Conservation (phyloP, 2,797 vertebrate genomes). For the Coregonus ussuriensis region DNA sequence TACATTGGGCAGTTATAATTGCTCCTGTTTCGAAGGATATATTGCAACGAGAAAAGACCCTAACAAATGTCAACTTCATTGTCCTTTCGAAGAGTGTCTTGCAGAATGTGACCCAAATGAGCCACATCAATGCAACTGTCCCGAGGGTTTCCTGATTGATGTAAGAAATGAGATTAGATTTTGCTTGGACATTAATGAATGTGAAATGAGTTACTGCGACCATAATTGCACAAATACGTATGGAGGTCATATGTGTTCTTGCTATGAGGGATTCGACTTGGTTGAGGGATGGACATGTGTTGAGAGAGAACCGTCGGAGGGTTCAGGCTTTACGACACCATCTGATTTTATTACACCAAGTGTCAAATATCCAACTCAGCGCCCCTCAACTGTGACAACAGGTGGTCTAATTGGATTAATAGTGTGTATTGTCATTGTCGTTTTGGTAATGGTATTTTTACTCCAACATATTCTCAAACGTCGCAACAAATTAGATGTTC, state of each 20-base stretch:
- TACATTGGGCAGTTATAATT: conserved; percentile 45
- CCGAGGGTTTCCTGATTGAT: conserved; percentile 71
- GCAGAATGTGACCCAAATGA: conserved; percentile 67
- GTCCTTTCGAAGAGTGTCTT: conserved; percentile 61
- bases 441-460: conserved; percentile 73
- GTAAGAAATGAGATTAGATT: accelerated
- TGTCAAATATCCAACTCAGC: neutral
- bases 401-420: conserved; percentile 77
- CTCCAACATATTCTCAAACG: conserved; percentile 66
- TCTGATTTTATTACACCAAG: neutral
- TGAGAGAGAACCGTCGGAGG: neutral
- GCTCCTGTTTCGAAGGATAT: conserved; percentile 71
- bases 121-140: conserved; percentile 65
- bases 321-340: conserved; percentile 34
- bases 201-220: accelerated
- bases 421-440: conserved; percentile 57
- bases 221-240: conserved; percentile 72
- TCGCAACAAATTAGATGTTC: conserved; percentile 34
- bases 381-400: conserved; percentile 41
- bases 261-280: conserved; percentile 39
- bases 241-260: conserved; percentile 76
- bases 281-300: accelerated
- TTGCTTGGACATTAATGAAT: conserved; percentile 82
- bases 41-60: accelerated
- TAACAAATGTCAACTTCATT: conserved; percentile 65